These are phyloP conservation scores for Rhopalosiphum maidis DNA, from an alignment of 1,140 invertebrate genomes.

Conservation along the genomic window DNA sequence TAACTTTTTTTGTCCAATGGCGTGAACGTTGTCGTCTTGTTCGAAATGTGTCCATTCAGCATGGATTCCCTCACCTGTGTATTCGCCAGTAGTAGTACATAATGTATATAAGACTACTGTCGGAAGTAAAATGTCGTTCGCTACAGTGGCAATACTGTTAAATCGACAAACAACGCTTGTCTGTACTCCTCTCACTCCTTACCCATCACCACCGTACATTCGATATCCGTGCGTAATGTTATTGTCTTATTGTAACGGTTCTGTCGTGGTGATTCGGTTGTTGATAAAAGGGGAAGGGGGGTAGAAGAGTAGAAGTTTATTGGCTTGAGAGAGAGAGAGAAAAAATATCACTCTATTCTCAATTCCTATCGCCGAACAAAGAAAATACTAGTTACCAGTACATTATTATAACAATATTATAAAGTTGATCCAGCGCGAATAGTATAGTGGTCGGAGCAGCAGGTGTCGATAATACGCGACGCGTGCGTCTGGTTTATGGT, in stretches of 20 bases:
- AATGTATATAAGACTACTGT: background rate
- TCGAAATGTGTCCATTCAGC: constrained; percentile 45
- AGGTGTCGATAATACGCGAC: background rate
- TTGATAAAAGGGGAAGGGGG: background rate
- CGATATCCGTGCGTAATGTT: constrained; percentile 28
- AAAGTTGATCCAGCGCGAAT: background rate
- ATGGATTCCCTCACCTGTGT: background rate
- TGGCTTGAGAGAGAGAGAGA: background rate
- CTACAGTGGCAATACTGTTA: constrained; percentile 49
- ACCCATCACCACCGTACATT: background rate
- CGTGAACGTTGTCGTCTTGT: background rate
- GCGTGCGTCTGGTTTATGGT: background rate
- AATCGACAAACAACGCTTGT: constrained; percentile 31
- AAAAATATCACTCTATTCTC: background rate
- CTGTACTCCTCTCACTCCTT: background rate
- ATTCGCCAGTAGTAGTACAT: background rate
- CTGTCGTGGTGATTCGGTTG: background rate
- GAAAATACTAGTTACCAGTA: constrained; percentile 21
- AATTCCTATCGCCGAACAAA: constrained; percentile 22
- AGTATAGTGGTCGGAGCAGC: background rate
- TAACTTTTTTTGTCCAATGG: background rate
- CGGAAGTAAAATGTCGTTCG: constrained; percentile 42
- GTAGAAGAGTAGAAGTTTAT: background rate
- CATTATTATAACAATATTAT: background rate
- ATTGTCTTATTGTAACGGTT: constrained; percentile 39